Evolutionary conservation across 2,797 vertebrate genomes (phyloP).

Genomic region (Crenichthys baileyi): DNA sequence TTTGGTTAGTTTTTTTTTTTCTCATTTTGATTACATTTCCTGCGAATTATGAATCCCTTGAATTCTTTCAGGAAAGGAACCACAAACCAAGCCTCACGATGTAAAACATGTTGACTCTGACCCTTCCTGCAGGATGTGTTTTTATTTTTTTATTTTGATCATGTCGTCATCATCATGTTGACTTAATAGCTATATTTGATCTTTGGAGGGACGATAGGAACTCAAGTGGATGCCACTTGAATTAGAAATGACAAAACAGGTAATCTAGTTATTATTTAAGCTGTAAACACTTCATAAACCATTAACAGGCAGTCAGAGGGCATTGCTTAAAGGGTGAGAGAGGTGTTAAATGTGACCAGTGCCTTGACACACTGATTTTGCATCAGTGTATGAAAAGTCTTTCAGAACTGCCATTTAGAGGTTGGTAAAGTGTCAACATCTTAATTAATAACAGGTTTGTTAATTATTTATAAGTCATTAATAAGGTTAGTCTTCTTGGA

Average conservation of each 20-base stretch:
- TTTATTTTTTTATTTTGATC: no score
- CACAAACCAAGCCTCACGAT: slow-evolving; percentile 34
- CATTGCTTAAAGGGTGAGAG: background rate
- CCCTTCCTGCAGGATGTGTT: background rate
- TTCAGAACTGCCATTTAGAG: background rate
- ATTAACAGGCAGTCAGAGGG: background rate
- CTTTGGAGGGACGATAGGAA: background rate
- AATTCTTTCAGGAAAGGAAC: slow-evolving; percentile 32
- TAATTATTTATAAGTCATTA: background rate
- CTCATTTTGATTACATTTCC: slow-evolving; percentile 7
- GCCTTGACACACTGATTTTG: background rate
- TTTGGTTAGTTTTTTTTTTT: slow-evolving; percentile 6
- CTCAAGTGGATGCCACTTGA: background rate
- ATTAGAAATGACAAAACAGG: background rate
- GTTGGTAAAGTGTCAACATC: background rate
- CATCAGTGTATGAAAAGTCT: background rate
- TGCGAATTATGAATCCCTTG: slow-evolving; percentile 7
- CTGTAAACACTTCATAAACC: background rate
- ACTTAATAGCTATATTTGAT: background rate
- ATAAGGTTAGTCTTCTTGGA: background rate
- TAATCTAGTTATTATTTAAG: slow-evolving; percentile 1
- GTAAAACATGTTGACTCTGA: slow-evolving; percentile 39
- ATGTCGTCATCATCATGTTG: no score
- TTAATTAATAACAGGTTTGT: background rate
- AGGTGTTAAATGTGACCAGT: background rate